These are phyloP conservation scores for Drosophila neotestacea DNA, from an alignment of 2,888 invertebrate species.

Conservation along the genomic window DNA sequence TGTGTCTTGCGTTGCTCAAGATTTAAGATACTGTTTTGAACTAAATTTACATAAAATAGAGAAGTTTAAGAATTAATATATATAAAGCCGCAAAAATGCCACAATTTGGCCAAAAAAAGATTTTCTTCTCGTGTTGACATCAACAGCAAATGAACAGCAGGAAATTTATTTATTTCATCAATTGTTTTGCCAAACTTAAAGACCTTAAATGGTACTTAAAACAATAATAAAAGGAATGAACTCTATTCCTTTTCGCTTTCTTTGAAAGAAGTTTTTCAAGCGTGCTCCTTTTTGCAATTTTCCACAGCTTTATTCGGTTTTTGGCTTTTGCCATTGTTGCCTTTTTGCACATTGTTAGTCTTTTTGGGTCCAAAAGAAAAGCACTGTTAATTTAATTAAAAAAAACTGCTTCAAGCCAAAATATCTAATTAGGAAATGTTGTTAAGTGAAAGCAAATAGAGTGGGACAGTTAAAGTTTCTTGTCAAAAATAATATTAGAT, in stretches of 20 bases:
- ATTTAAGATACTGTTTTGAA: not conserved
- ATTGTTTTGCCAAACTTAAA: conserved; percentile 42
- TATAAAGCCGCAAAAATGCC: not conserved
- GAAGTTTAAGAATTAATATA: not conserved
- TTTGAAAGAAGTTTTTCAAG: conserved; percentile 3
- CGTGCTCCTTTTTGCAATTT: conserved; percentile 13
- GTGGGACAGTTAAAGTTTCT: not conserved
- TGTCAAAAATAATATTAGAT: not conserved
- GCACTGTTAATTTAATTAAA: conserved; percentile 61
- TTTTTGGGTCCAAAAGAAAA: conserved; percentile 47
- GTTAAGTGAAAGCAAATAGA: not conserved
- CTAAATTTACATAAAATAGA: not conserved
- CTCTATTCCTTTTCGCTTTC: conserved; percentile 50
- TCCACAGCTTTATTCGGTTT: conserved; percentile 39
- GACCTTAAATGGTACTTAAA: conserved; percentile 59
- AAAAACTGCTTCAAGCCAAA: conserved; percentile 45
- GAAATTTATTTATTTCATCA: not conserved
- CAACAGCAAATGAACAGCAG: not conserved
- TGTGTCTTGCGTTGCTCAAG: not conserved
- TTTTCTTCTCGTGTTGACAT: not conserved
- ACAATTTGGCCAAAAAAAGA: not conserved
- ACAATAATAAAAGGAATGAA: conserved; percentile 57
- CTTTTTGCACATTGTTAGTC: conserved; percentile 45
- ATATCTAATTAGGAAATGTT: conserved; percentile 20
- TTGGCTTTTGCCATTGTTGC: conserved; percentile 30